A percentile compares a stretch with the other conserved stretches of the same genome.
Evolutionary conservation across 92 coral and sea anemone genomes (phyloP).

Genomic region (Zoanthus gigantus): DNA sequence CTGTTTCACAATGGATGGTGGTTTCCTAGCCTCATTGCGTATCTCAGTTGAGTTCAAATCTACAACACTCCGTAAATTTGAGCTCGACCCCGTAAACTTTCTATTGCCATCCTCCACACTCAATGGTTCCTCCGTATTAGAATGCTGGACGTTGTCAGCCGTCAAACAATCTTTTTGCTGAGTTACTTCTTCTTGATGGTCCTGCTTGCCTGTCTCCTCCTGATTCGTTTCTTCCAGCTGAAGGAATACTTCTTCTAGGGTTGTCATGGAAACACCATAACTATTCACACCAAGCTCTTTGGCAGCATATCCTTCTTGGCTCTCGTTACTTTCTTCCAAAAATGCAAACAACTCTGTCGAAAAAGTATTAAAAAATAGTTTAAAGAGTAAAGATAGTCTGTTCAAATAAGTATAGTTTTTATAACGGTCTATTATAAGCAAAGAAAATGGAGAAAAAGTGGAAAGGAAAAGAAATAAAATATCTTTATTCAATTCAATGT

Average conservation of each 20-base stretch:
- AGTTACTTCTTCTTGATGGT: not conserved
- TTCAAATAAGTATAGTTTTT: not conserved
- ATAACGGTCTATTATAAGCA: not conserved
- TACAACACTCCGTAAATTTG: slow-evolving; percentile 62
- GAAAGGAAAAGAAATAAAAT: too few relatives aligned
- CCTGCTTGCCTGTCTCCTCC: slow-evolving; percentile 29
- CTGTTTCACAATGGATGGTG: slow-evolving; percentile 54
- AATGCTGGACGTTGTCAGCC: slow-evolving; percentile 17
- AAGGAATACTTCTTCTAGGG: slow-evolving; percentile 91
- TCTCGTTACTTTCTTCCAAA: slow-evolving; percentile 79
- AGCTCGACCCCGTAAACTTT: slow-evolving; percentile 31
- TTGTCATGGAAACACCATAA: slow-evolving; percentile 97
- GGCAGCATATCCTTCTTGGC: slow-evolving; percentile 72
- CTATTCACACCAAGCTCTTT: slow-evolving; percentile 80
- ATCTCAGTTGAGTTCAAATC: slow-evolving; percentile 67
- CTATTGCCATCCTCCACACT: slow-evolving; percentile 45
- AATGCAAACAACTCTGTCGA: slow-evolving; percentile 74
- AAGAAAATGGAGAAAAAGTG: too few relatives aligned
- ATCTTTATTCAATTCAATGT: too few relatives aligned
- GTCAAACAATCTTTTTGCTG: not conserved
- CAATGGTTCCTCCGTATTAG: slow-evolving; percentile 22
- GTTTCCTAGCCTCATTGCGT: slow-evolving; percentile 44
- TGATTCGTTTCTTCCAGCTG: slow-evolving; percentile 87
- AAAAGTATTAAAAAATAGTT: not conserved
- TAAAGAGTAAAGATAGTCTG: not conserved